Evolutionary conservation across 1,140 invertebrate species (phyloP).

Genomic region (Macrostomum lignano): DNA sequence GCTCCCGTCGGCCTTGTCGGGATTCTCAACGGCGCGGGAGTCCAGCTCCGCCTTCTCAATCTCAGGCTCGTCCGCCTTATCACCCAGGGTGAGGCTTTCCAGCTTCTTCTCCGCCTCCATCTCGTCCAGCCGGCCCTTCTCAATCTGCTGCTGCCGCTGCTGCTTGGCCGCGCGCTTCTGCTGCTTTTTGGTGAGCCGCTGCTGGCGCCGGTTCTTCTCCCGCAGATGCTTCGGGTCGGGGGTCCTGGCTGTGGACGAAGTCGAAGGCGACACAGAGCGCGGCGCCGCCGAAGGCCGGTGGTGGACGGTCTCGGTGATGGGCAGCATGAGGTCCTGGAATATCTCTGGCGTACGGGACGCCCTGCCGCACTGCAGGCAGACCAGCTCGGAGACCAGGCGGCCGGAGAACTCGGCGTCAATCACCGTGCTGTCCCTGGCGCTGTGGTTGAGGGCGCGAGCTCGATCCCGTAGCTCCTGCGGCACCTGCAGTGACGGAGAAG

Average conservation of each 20-base stretch:
- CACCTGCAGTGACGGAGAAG: slow-evolving; percentile 28
- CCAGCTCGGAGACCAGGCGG: slow-evolving; percentile 52
- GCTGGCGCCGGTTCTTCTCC: not conserved
- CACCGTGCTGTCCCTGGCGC: slow-evolving; percentile 44
- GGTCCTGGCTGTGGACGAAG: not conserved
- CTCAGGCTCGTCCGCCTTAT: not conserved
- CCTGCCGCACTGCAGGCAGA: slow-evolving; percentile 63
- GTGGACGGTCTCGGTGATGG: no score
- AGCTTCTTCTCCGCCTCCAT: not conserved
- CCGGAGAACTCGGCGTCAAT: slow-evolving; percentile 61
- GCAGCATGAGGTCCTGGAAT: slow-evolving; percentile 70
- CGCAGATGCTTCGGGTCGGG: no score
- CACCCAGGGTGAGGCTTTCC: no score
- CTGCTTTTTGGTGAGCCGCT: no score
- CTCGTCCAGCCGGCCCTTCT: no score
- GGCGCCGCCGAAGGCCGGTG: no score
- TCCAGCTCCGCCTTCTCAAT: not conserved
- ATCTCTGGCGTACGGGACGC: slow-evolving; percentile 57
- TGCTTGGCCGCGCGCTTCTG: no score
- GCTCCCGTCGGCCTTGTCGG: not conserved
- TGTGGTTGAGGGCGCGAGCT: no score
- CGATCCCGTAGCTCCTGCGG: slow-evolving; percentile 48
- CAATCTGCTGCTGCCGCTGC: no score
- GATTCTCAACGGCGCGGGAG: not conserved
- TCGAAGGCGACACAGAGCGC: no score